These are phyloP conservation scores for Cephalopholis sonnerati DNA, from an alignment of 2,113 vertebrate species.

Conservation along the genomic window DNA sequence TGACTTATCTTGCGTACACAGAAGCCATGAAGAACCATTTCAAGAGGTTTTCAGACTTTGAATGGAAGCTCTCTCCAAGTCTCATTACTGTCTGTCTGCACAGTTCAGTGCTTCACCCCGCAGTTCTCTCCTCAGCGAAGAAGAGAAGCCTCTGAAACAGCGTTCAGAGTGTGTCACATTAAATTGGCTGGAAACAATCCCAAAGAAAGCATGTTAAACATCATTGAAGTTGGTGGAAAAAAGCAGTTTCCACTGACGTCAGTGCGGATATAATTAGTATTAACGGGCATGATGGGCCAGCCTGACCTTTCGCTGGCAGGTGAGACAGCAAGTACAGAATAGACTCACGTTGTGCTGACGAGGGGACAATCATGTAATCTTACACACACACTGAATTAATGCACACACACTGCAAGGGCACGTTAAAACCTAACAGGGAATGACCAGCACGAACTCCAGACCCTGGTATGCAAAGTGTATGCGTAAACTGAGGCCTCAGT, in stretches of 20 bases:
- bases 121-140: background rate
- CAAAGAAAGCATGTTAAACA: background rate
- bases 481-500: background rate
- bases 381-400: background rate
- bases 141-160: background rate
- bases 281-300: background rate
- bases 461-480: background rate
- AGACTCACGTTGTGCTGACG: slow-evolving; percentile 46
- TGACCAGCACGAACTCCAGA: background rate
- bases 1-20: background rate
- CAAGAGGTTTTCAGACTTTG: background rate
- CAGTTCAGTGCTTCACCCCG: slow-evolving; percentile 2
- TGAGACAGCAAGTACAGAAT: background rate
- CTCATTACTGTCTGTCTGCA: slow-evolving; percentile 15
- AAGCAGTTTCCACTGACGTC: slow-evolving; percentile 5
- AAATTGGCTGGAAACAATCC: background rate
- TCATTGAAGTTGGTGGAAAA: background rate
- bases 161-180: background rate
- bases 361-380: background rate
- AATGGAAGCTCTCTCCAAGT: background rate
- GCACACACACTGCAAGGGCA: background rate
- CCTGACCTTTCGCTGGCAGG: slow-evolving; percentile 21
- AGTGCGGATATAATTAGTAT: background rate
- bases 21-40: background rate
- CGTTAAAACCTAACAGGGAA: background rate